These are phyloP conservation scores for Drosophila austrosaltans DNA, from an alignment of 2,888 invertebrate species.

Conservation along the genomic window DNA sequence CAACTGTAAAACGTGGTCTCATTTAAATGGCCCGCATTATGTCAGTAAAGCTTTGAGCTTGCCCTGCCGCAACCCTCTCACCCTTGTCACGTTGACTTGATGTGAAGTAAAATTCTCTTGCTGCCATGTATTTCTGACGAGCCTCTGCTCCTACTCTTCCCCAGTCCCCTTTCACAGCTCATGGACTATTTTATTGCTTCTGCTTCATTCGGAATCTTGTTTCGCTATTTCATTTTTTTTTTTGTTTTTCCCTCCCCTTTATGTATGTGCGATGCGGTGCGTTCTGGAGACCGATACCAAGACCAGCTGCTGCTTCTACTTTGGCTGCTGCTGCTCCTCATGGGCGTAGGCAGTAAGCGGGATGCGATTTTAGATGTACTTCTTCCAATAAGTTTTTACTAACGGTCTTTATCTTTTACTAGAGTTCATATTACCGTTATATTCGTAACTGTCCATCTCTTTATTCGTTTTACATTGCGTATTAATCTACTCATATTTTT, in stretches of 20 bases:
- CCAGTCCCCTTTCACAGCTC: constrained; percentile 6
- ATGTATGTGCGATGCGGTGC: constrained; percentile 13
- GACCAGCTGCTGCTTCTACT: constrained; percentile 38
- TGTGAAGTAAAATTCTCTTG: constrained; percentile 40
- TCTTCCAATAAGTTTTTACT: too few relatives aligned
- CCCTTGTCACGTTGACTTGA: constrained; percentile 50
- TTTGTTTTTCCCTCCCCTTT: constrained; percentile 38
- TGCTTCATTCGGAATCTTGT: constrained; percentile 58
- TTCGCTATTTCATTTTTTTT: constrained; percentile 57
- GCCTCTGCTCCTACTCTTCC: constrained; percentile 42
- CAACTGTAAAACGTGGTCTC: not conserved
- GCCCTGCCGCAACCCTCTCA: constrained; percentile 64
- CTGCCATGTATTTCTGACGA: constrained; percentile 35
- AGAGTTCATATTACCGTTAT: not conserved
- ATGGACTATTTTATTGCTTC: constrained; percentile 56
- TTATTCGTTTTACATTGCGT: not conserved
- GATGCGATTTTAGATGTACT: not conserved
- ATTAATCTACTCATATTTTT: not conserved
- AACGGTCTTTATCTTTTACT: not conserved
- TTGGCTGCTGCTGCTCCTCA: not conserved
- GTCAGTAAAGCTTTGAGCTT: constrained; percentile 21
- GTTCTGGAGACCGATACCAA: constrained; percentile 40
- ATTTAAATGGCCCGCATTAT: constrained; percentile 33
- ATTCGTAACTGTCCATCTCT: too few relatives aligned
- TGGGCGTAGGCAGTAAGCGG: not conserved